Base-by-base conservation (phyloP, 1,140 invertebrate species). In the Drosophila kurseongensis region DNA sequence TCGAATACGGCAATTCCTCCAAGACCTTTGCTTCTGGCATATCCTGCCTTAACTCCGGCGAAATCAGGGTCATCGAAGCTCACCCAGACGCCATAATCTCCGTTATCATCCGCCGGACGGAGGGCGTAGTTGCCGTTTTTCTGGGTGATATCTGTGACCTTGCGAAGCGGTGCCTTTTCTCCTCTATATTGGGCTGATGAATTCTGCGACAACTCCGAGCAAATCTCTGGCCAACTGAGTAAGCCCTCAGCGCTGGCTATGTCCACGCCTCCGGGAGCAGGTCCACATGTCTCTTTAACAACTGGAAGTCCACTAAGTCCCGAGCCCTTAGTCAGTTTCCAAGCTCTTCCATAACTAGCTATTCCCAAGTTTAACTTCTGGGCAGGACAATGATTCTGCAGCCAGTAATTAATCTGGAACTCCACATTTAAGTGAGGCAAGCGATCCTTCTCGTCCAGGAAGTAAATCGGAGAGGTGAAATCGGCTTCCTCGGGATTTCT, bases 61-160 rank as follows among this genome's bases (percentile, higher is more conserved):
- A 97, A 97, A 60, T 97, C 96, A 0, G 95, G 94, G 92, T 98
- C 97, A 88, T 99, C 98, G 84, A 96, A 98, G 51, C 96, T 96
- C 0, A 98, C 95, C 98, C 98, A 99, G 42, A 98, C 94, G 8
- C 97, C 95, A 8, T 94, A 94, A 4, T 95, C 94, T 1, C 93
- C 94, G 10, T 93, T 94, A 5, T 95, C 93, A 61, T 96, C 95
- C 44, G 95, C 95, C 0, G 95, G 88, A 72, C 95, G 94, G 89
- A 94, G 95, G 0, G 95, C 96, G 78, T 97, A 97, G 35, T 95
- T 95, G 16, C 96, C 96, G 60, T 95, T 95, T 69, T 95, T 95
- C 75, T 96, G 96, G 32, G 94, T 95, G 0, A 95, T 94, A 79
- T 97, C 96, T 4, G 94, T 94, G 18, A 96, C 95, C 78, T 95